These are phyloP conservation scores for Mellilla xanthometata DNA, from an alignment of 2,888 invertebrate species.

Conservation along the genomic window DNA sequence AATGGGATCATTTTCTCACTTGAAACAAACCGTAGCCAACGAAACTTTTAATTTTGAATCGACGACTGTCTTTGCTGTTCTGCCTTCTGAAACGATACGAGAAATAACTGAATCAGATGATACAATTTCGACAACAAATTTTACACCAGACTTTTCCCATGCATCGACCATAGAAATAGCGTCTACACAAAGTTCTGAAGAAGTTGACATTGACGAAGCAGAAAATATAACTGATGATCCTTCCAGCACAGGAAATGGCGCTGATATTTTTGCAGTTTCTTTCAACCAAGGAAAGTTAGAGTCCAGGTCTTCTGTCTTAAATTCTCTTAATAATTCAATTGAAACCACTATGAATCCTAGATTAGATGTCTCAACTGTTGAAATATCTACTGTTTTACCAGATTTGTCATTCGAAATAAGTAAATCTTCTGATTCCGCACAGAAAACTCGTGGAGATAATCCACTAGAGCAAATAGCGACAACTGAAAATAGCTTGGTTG, in stretches of 20 bases:
- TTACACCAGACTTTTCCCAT: conserved; percentile 33
- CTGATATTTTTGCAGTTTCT: conserved; percentile 33
- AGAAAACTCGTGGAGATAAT: conserved; percentile 9
- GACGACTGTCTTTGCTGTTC: neutral
- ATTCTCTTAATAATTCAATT: conserved; percentile 10
- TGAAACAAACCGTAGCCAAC: too few relatives aligned
- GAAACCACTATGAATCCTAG: conserved; percentile 15
- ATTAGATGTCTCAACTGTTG: too few relatives aligned
- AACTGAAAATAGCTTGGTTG: neutral
- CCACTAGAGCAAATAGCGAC: neutral
- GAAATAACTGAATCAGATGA: conserved; percentile 2
- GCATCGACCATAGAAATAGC: conserved; percentile 49
- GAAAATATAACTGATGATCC: conserved; percentile 45
- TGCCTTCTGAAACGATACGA: conserved; percentile 1
- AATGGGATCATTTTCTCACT: neutral
- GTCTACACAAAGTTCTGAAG: conserved; percentile 38
- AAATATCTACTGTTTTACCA: neutral
- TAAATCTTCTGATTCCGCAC: neutral
- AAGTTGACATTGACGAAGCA: conserved; percentile 22
- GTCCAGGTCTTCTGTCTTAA: conserved; percentile 44
- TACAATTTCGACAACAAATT: neutral
- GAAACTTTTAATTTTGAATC: too few relatives aligned
- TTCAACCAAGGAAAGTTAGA: conserved; percentile 38
- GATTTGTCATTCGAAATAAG: too few relatives aligned
- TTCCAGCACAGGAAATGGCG: conserved; percentile 25